phyloP scores from a whole-genome alignment of 2,113 vertebrate genomes.

The Anoplopoma fimbria region DNA sequence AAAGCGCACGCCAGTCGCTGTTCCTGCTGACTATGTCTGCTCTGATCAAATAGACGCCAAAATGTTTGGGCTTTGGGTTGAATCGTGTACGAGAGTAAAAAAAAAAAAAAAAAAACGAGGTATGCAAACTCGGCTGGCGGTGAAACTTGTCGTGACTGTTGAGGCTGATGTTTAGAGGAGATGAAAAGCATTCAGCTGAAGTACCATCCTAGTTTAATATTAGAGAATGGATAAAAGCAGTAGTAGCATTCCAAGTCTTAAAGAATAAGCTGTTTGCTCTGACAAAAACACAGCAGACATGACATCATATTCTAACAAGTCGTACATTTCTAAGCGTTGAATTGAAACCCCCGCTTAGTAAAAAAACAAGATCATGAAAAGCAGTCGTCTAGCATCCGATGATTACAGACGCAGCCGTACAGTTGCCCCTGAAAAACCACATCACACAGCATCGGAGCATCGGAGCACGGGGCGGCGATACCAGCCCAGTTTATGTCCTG shows the following conservation, averaged over 20 bases:
- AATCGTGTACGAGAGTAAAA: background rate
- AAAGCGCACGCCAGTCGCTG: conserved; percentile 6
- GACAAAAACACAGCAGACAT: conserved; percentile 2
- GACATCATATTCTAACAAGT: conserved; percentile 17
- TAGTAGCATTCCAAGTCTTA: background rate
- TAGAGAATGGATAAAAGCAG: conserved; percentile 26
- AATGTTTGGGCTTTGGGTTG: conserved; percentile 24
- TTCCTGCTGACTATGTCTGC: conserved; percentile 44
- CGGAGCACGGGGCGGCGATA: conserved; percentile 24
- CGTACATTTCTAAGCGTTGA: background rate
- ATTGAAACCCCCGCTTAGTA: background rate
- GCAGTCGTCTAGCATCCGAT: conserved; percentile 4
- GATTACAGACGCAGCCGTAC: conserved; percentile 13
- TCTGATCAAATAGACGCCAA: conserved; percentile 38
- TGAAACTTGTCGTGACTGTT: conserved; percentile 8
- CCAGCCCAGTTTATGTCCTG: conserved; percentile 47
- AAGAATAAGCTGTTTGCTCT: conserved; percentile 5
- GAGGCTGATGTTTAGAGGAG: conserved; percentile 14
- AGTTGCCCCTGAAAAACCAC: conserved; percentile 19
- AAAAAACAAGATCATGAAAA: background rate
- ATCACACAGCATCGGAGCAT: conserved; percentile 27
- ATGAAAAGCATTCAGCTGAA: conserved; percentile 33
- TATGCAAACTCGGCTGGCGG: background rate
- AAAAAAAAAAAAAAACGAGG: background rate
- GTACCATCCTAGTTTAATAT: conserved; percentile 1